Evolutionary conservation across 1,140 invertebrate genomes (phyloP), one percentile per base, ranked within the genome.

Genomic region (Microplitis demolitor): DNA sequence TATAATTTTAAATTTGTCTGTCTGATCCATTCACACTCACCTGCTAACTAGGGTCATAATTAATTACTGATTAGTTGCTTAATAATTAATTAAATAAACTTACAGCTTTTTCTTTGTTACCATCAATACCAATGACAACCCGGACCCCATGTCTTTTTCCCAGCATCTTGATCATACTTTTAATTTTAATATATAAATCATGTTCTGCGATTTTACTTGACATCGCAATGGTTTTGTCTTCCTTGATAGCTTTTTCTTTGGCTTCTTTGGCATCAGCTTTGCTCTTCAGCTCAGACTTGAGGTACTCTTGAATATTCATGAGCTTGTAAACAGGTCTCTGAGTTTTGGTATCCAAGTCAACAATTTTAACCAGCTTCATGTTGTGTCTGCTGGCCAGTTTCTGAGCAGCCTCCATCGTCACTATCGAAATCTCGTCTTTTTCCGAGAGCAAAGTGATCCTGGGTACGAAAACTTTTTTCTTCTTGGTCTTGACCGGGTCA

Each of bases 291-390:
- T 73, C 85, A 78, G 80, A 84, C 78, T 75, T 68, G 16, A 78
- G 77, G 70, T 82, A 85, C 74, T 87, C 79, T 6, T 76, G 56
- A 4, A 75, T 81, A 4, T 82, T 82, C 83, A 88, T 86, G 6
- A 89, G 88, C 88, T 90, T 90, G 78, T 91, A 93, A 34, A 91
- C 81, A 14, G 90, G 88, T 54, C 91, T 85, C 34, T 90, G 85
- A 3, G 89, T 89, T 84, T 91, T 91, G 0, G 88, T 84, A 80
- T 91, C 90, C 5, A 87, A 82, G 80, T 92, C 90, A 45, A 90
- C 80, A 35, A 92, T 82, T 81, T 91, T 91, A 1, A 93, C 84
- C 54, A 93, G 80, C 81, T 92, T 92, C 68, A 93, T 84, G 56
- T 91, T 89, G 78, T 90, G 84, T 31, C 90, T 83, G 73, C 88